A percentile compares a stretch with the other conserved stretches of the same genome.
phyloP scores from a whole-genome alignment of 2,888 invertebrate genomes.

The Periphyllus acericola region DNA sequence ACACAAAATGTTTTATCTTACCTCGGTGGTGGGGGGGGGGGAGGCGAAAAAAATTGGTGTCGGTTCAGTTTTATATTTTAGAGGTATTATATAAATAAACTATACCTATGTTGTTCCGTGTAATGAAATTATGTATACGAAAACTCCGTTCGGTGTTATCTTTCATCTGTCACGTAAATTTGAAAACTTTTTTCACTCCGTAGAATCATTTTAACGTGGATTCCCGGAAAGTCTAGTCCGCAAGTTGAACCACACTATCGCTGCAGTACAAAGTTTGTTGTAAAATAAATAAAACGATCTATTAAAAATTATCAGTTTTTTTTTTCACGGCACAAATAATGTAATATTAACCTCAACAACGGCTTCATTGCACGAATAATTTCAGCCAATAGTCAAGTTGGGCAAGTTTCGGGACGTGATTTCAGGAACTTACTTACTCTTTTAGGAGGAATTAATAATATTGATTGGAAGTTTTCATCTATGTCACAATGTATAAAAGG shows the following conservation, averaged over 20 bases:
- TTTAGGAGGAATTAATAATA: not conserved
- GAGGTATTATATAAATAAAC: not conserved
- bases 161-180: not conserved
- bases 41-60: not conserved
- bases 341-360: not conserved
- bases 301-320: not conserved
- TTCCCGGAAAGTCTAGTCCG: not conserved
- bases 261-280: not conserved
- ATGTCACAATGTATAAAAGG: not conserved
- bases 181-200: slow-evolving; percentile 9
- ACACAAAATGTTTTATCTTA: not conserved
- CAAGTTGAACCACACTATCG: not conserved
- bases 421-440: not conserved
- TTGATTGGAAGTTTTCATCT: not conserved
- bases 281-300: not conserved
- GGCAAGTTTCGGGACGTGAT: not conserved
- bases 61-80: not conserved
- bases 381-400: not conserved
- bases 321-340: not conserved
- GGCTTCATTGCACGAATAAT: not conserved
- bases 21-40: no score
- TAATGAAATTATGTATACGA: slow-evolving; percentile 5
- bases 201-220: not conserved
- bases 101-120: not conserved
- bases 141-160: not conserved